A percentile compares a stretch with the other conserved stretches of the same genome.
phyloP scores from a whole-genome alignment of 53 echinoderm and acorn worm genomes.

The Pentamera pediparva region DNA sequence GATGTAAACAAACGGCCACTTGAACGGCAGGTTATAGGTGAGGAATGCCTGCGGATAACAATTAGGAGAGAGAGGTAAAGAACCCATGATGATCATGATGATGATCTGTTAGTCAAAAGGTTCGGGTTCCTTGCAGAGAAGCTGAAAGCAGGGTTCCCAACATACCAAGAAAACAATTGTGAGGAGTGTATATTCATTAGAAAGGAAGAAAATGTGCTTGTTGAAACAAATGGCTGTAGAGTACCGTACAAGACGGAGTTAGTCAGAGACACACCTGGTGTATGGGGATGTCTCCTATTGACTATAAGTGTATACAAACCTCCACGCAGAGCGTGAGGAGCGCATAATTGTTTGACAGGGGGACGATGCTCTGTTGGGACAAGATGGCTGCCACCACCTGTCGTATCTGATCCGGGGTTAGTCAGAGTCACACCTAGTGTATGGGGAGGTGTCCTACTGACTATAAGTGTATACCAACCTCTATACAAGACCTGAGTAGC shows the following conservation, averaged over 20 bases:
- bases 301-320: too few species aligned
- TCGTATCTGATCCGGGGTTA: conserved; percentile 50
- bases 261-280: conserved; percentile 73
- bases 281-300: conserved; percentile 63
- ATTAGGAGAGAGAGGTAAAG: not conserved
- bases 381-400: conserved; percentile 67
- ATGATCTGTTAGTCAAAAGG: too few species aligned
- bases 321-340: conserved; percentile 77
- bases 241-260: conserved; percentile 43
- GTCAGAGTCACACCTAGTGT: conserved; percentile 66
- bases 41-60: conserved; percentile 56
- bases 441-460: conserved; percentile 65
- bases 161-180: conserved; percentile 1
- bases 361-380: conserved; percentile 78
- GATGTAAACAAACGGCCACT: conserved; percentile 95
- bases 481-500: conserved; percentile 72
- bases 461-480: conserved; percentile 61
- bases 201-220: conserved; percentile 72
- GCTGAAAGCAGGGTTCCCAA: too few species aligned
- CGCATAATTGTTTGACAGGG: conserved; percentile 64
- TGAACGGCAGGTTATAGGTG: conserved; percentile 78
- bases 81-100: too few species aligned
- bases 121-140: too few species aligned
- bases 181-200: conserved; percentile 65
- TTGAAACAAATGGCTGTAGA: conserved; percentile 63